Evolutionary conservation across 1,140 invertebrate genomes (phyloP).

Genomic region (Drosophila truncata): DNA sequence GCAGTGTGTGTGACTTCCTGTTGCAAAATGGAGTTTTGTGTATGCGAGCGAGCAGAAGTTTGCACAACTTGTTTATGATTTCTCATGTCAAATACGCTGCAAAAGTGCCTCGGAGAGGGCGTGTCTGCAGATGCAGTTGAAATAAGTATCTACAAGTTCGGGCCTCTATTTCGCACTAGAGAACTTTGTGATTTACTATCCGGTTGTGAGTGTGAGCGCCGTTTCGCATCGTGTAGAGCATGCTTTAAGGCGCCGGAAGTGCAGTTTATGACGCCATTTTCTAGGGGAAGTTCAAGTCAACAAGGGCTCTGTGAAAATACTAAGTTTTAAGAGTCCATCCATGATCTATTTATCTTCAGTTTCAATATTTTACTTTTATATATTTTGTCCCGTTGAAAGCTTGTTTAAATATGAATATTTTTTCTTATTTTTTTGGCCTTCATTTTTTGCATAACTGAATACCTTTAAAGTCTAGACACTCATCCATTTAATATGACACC

Average conservation of each 20-base stretch:
- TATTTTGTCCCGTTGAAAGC: too few relatives aligned
- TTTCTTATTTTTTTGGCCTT: neutral
- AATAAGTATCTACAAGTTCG: slow-evolving; percentile 72
- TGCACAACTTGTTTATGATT: slow-evolving; percentile 81
- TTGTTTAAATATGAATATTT: neutral
- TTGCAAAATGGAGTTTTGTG: slow-evolving; percentile 70
- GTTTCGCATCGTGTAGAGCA: slow-evolving; percentile 35
- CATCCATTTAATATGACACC: slow-evolving; percentile 24
- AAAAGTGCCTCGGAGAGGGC: slow-evolving; percentile 49
- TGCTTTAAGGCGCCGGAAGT: slow-evolving; percentile 62
- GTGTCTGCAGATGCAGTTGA: slow-evolving; percentile 51
- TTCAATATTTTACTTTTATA: too few relatives aligned
- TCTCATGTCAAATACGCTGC: slow-evolving; percentile 77
- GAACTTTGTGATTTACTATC: slow-evolving; percentile 78
- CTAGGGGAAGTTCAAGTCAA: slow-evolving; percentile 16
- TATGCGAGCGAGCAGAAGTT: slow-evolving; percentile 59
- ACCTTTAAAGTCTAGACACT: slow-evolving; percentile 45
- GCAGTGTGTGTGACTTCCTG: slow-evolving; percentile 63
- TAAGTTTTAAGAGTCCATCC: neutral
- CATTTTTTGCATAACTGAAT: neutral
- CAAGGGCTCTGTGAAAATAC: neutral
- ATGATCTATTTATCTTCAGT: neutral
- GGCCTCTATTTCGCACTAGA: slow-evolving; percentile 69
- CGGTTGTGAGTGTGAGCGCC: slow-evolving; percentile 18
- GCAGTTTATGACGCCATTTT: slow-evolving; percentile 59